Base-by-base conservation (phyloP, 2,113 vertebrate species). In the Hydrolagus affinis region DNA sequence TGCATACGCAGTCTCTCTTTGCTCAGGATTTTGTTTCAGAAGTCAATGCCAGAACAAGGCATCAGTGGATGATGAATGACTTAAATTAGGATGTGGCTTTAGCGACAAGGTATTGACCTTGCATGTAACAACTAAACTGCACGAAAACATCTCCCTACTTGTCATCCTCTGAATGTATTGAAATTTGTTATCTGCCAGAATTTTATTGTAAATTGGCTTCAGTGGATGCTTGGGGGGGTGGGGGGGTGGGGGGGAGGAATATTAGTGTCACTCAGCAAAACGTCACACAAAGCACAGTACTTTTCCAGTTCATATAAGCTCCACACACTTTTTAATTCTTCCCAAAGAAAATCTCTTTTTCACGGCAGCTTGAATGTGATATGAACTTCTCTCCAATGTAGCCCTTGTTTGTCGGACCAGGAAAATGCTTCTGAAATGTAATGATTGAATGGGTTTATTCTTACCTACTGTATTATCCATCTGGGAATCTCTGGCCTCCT, bases 31-130 rank as follows among this genome's bases (percentile, higher is more conserved):
- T 83, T 66, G 60, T 64, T 64, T 92, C 88, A 91, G 85, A 89
- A 91, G 91, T 91, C 91, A 90, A 14, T 90, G 89, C 86, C 91
- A 92, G 89, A 91, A 93, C 93, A 91, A 89, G 85, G 87, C 87
- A 87, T 92, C 92, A 88, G 78, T 89, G 88, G 87, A 91, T 92
- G 92, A 94, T 92, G 92, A 94, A 94, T 91, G 90, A 91, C 91
- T 89, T 90, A 92, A 94, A 94, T 93, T 93, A 93, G 89, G 87
- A 89, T 89, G 92, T 60, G 85, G 86, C 89, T 91, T 90, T 88
- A 93, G 92, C 91, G 86, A 88, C 86, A 90, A 92, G 88, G 89
- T 92, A 92, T 91, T 89, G 92, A 90, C 89, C 88, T 91, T 89
- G 77, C 68, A 86, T 62, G 83, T 90, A 90, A 92, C 91, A 87